Evolutionary conservation across 2,113 vertebrate species (phyloP).

Genomic region (Bambusicola thoracicus): DNA sequence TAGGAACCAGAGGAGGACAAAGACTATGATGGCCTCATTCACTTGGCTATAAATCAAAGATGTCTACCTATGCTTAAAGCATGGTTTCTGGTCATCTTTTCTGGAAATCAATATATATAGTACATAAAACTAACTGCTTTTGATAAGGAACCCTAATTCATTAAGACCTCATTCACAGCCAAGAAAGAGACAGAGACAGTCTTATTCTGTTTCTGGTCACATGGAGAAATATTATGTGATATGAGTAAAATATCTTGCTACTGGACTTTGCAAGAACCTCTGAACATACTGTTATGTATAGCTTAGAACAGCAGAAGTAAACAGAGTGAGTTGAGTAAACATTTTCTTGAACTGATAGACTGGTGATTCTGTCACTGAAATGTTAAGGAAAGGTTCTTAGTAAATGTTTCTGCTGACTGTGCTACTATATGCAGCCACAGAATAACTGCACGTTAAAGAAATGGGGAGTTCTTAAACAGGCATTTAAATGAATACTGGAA

Average conservation of each 20-base stretch:
- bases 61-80: neutral
- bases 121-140: neutral
- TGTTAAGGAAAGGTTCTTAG: neutral
- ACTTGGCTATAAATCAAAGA: neutral
- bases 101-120: neutral
- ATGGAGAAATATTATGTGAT: neutral
- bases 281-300: neutral
- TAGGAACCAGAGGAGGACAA: neutral
- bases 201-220: neutral
- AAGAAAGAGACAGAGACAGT: neutral
- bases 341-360: neutral
- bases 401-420: neutral
- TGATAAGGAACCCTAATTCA: neutral
- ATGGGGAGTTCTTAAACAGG: neutral
- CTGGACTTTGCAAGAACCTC: neutral
- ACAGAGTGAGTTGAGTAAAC: neutral
- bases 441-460: neutral
- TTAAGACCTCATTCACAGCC: neutral
- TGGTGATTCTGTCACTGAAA: neutral
- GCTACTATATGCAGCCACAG: fast-evolving
- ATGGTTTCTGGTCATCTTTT: neutral
- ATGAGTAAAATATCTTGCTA: neutral
- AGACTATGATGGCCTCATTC: neutral
- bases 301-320: neutral
- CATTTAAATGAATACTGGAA: neutral